phyloP scores from a whole-genome alignment of 2,797 vertebrate species.

The Hoplostethus mediterraneus region DNA sequence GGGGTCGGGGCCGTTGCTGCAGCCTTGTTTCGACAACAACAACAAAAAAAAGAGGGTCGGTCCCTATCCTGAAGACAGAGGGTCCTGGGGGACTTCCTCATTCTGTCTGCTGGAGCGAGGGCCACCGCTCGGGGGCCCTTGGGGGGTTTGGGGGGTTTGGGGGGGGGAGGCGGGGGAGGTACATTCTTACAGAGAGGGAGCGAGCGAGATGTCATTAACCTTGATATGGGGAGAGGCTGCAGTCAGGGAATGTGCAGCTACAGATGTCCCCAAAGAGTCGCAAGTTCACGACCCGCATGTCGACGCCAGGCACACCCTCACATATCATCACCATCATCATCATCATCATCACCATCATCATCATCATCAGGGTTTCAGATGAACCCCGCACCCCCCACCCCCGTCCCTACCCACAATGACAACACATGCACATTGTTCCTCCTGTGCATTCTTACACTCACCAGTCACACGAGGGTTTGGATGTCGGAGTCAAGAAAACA shows the following conservation, averaged over 20 bases:
- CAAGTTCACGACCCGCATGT: constrained; percentile 71
- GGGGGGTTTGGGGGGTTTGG: background rate
- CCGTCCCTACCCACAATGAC: background rate
- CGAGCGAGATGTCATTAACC: constrained; percentile 64
- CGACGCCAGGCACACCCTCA: constrained; percentile 38
- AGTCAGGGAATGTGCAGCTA: constrained; percentile 58
- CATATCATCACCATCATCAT: constrained; percentile 2
- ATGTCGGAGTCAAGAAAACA: background rate
- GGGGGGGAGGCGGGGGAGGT: constrained; percentile 2
- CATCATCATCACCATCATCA: constrained; percentile 25
- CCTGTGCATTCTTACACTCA: background rate
- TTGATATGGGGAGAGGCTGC: constrained; percentile 44
- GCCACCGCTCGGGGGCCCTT: too few relatives aligned
- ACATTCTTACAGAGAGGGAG: constrained; percentile 61
- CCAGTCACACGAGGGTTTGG: background rate
- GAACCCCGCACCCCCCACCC: background rate
- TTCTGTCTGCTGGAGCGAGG: constrained; percentile 28
- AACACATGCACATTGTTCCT: background rate
- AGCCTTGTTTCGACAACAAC: constrained; percentile 51
- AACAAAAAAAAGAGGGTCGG: constrained; percentile 38
- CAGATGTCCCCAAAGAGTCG: constrained; percentile 74
- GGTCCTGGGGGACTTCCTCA: constrained; percentile 67
- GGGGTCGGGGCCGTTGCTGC: constrained; percentile 46
- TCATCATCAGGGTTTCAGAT: background rate
- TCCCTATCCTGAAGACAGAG: constrained; percentile 41